phyloP scores from a whole-genome alignment of 2,888 invertebrate species.

The Yponomeuta evonymella region DNA sequence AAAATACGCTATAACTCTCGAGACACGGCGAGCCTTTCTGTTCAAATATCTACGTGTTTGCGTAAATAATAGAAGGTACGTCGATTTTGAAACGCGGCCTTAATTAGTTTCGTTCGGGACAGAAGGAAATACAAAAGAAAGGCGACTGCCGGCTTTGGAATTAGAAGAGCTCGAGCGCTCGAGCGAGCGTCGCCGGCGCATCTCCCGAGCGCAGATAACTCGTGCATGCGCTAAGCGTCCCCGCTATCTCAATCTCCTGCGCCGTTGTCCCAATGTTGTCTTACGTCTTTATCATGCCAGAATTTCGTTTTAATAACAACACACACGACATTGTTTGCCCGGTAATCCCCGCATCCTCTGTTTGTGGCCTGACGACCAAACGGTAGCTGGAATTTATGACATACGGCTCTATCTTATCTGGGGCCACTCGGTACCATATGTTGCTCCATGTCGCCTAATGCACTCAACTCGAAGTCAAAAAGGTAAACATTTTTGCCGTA shows the following conservation, averaged over 20 bases:
- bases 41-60: not conserved
- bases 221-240: slow-evolving; percentile 31
- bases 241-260: slow-evolving; percentile 56
- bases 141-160: not conserved
- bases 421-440: slow-evolving; percentile 70
- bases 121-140: not conserved
- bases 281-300: slow-evolving; percentile 58
- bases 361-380: slow-evolving; percentile 62
- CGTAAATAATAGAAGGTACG: not conserved
- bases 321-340: slow-evolving; percentile 51
- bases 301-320: slow-evolving; percentile 58
- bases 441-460: slow-evolving; percentile 59
- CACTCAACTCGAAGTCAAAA: slow-evolving; percentile 38
- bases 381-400: slow-evolving; percentile 69
- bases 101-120: not conserved
- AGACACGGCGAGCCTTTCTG: not conserved
- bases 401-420: slow-evolving; percentile 74
- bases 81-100: not conserved
- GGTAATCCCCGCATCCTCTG: slow-evolving; percentile 60
- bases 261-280: slow-evolving; percentile 46
- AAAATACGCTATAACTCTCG: slow-evolving; percentile 1
- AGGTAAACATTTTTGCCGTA: slow-evolving; percentile 59
- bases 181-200: slow-evolving; percentile 17
- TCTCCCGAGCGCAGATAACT: slow-evolving; percentile 28
- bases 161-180: not conserved